Percentiles rank a stretch among this genome's conserved stretches.
Evolutionary conservation across 2,888 invertebrate genomes (phyloP).

Genomic region (Agriotes lineatus): DNA sequence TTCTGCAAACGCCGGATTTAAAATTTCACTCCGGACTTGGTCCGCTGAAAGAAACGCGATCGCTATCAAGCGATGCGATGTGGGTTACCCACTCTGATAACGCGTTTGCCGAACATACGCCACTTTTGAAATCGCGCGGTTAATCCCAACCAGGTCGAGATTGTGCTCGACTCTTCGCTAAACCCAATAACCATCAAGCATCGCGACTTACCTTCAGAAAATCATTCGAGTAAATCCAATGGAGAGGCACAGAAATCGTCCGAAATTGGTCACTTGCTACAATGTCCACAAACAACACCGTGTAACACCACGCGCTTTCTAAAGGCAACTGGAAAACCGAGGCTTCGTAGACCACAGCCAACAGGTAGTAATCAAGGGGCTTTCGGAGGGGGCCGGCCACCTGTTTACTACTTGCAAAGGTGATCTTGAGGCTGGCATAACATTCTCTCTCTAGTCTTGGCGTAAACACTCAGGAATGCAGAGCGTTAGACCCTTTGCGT

Average conservation of each 20-base stretch:
- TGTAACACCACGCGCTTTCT: constrained; percentile 35
- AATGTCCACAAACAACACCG: constrained; percentile 1
- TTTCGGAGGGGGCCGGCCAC: constrained; percentile 36
- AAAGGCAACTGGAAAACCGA: constrained; percentile 39
- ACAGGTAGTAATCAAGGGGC: constrained; percentile 34
- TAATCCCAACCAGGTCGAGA: too few species aligned
- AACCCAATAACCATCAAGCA: too few species aligned
- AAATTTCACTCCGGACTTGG: constrained; percentile 17
- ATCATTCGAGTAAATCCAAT: neutral
- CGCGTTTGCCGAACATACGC: too few species aligned
- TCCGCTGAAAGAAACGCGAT: too few species aligned
- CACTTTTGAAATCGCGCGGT: too few species aligned
- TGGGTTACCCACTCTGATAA: too few species aligned
- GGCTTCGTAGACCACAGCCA: constrained; percentile 23
- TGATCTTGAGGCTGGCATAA: constrained; percentile 38
- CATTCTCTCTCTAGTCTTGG: constrained; percentile 29
- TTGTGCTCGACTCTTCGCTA: too few species aligned
- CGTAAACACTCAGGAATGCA: constrained; percentile 33
- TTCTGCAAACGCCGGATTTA: constrained; percentile 19
- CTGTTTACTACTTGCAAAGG: constrained; percentile 41
- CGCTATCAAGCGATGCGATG: too few species aligned
- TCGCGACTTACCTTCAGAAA: too few species aligned
- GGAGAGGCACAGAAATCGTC: too few species aligned
- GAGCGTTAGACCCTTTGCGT: constrained; percentile 17
- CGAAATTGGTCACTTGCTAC: constrained; percentile 2